phyloP scores from a whole-genome alignment of 37 sponge, comb jelly and placozoan genomes.

The Lycopodina hypogea region DNA sequence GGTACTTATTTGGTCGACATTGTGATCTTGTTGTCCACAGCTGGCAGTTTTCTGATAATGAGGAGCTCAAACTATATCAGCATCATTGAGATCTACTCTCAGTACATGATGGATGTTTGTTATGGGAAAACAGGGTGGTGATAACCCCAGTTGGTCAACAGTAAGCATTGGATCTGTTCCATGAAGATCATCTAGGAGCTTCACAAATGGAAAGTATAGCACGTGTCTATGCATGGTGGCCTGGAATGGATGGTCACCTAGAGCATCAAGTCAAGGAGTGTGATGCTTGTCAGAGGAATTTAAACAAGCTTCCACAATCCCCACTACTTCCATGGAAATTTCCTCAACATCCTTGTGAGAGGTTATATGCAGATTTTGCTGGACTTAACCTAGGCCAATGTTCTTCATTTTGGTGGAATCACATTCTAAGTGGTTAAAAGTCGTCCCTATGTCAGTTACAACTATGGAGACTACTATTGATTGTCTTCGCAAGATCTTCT shows the following conservation, averaged over 20 bases:
- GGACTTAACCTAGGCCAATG: constrained; percentile 7
- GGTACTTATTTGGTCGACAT: no score
- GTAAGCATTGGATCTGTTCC: no score
- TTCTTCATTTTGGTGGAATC: constrained; percentile 28
- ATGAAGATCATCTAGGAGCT: no score
- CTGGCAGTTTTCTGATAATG: no score
- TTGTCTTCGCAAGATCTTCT: neutral
- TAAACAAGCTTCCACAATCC: neutral
- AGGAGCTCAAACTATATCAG: no score
- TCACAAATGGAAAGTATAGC: neutral
- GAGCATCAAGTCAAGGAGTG: neutral
- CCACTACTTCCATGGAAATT: constrained; percentile 1
- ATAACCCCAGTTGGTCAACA: no score
- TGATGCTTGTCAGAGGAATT: constrained; percentile 11
- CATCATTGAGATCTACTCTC: no score
- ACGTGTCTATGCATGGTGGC: constrained; percentile 1
- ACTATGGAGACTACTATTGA: neutral
- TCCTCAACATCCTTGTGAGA: neutral
- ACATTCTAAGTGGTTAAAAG: constrained; percentile 21
- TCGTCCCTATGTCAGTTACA: neutral
- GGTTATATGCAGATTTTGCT: constrained; percentile 13
- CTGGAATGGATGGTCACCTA: neutral
- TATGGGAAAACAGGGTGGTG: no score
- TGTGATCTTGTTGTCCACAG: no score
- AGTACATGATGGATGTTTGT: no score